Percentiles rank a stretch among this genome's conserved stretches.
These are phyloP conservation scores for Macrotis lagotis DNA, from an alignment of 2,113 vertebrate genomes.

Conservation along the genomic window DNA sequence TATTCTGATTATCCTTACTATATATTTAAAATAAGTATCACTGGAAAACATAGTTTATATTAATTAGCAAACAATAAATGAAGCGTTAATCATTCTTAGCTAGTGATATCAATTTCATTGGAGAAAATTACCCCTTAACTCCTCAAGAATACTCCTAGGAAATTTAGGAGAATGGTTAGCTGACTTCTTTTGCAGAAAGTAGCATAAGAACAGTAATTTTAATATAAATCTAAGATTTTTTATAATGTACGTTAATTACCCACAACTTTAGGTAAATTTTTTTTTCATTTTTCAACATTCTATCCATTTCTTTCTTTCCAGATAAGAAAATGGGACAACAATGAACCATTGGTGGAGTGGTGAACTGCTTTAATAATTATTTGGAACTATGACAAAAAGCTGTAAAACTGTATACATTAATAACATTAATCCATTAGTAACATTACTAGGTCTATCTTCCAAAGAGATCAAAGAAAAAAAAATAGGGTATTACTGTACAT, in stretches of 20 bases:
- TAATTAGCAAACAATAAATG: background rate
- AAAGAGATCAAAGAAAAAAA: too few species aligned
- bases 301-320: background rate
- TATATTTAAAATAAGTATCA: background rate
- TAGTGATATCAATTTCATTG: background rate
- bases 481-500: too few species aligned
- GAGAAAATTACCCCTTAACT: background rate
- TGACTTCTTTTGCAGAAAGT: too few species aligned
- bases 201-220: too few species aligned
- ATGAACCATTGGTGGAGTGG: background rate
- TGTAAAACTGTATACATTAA: background rate
- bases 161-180: background rate
- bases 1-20: background rate
- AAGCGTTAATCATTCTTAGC: background rate
- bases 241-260: background rate
- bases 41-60: background rate
- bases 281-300: background rate
- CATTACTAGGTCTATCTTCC: background rate
- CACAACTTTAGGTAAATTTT: background rate
- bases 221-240: background rate
- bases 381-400: background rate
- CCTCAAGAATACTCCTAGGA: background rate
- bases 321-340: background rate
- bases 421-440: background rate
- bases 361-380: background rate